Percentiles rank a stretch among this genome's conserved stretches.
phyloP scores from a whole-genome alignment of 2,888 invertebrate species.

The Amblyjoppa fuscipennis region DNA sequence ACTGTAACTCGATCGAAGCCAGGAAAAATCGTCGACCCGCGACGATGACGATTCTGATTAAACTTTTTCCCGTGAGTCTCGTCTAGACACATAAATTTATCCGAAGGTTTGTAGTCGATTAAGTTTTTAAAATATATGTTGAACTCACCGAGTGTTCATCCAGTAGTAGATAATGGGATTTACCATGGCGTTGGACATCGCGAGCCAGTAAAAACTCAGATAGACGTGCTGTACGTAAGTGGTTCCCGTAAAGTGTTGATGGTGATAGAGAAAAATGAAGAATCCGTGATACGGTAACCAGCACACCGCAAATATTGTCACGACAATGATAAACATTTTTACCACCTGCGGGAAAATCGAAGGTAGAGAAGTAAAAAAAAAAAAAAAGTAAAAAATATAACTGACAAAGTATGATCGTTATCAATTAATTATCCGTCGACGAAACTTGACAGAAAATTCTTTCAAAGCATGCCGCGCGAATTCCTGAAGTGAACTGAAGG shows the following conservation, averaged over 20 bases:
- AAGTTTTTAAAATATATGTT: not conserved
- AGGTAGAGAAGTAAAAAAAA: conserved; percentile 3
- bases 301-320: conserved; percentile 94
- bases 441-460: not conserved
- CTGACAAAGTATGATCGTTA: not conserved
- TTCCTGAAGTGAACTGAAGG: not conserved
- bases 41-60: not conserved
- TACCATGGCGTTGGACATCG: conserved; percentile 97
- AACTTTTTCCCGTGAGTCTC: not conserved
- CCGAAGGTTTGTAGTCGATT: not conserved
- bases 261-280: conserved; percentile 93
- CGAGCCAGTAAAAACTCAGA: conserved; percentile 95
- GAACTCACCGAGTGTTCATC: conserved; percentile 94
- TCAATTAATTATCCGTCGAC: not conserved
- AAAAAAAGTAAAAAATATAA: not conserved
- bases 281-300: conserved; percentile 96
- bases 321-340: conserved; percentile 95
- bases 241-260: conserved; percentile 88
- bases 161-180: conserved; percentile 97
- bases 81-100: not conserved
- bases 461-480: not conserved
- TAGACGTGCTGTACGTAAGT: conserved; percentile 94
- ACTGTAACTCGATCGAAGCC: not conserved
- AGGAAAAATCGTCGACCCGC: too few species aligned
- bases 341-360: conserved; percentile 89